phyloP scores from a whole-genome alignment of 2,888 invertebrate genomes.

The Mesoligia furuncula region DNA sequence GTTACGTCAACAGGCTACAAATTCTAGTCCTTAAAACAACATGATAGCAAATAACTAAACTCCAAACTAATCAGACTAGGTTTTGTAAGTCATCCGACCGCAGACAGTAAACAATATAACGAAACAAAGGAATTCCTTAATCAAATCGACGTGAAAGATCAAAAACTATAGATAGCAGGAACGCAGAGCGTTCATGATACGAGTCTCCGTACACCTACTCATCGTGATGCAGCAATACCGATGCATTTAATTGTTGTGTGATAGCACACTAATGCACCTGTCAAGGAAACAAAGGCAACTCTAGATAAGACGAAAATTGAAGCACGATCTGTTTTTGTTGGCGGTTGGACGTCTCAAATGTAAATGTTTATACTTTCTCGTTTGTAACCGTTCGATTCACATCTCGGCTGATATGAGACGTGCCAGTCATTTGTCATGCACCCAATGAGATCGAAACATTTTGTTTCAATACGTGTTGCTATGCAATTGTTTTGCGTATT shows the following conservation, averaged over 20 bases:
- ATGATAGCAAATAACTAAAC: constrained; percentile 42
- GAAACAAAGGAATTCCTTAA: constrained; percentile 86
- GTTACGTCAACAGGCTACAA: constrained; percentile 32
- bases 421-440: constrained; percentile 88
- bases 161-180: constrained; percentile 65
- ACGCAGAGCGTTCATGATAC: constrained; percentile 67
- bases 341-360: constrained; percentile 80
- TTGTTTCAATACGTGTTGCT: constrained; percentile 53
- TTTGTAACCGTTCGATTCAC: constrained; percentile 80
- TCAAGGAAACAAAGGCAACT: constrained; percentile 88
- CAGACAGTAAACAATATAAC: constrained; percentile 70
- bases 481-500: constrained; percentile 35
- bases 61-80: constrained; percentile 64
- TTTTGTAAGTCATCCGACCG: constrained; percentile 65
- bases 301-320: constrained; percentile 88
- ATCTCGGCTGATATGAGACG: constrained; percentile 80
- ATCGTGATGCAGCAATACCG: constrained; percentile 84
- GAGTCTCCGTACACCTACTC: constrained; percentile 72
- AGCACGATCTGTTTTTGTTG: constrained; percentile 81
- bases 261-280: constrained; percentile 90
- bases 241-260: constrained; percentile 90
- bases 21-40: constrained; percentile 45
- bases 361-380: constrained; percentile 90
- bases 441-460: constrained; percentile 64
- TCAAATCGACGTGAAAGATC: constrained; percentile 76